Conservation (phyloP, 2,113 vertebrate genomes). For the Grammomys surdaster region DNA sequence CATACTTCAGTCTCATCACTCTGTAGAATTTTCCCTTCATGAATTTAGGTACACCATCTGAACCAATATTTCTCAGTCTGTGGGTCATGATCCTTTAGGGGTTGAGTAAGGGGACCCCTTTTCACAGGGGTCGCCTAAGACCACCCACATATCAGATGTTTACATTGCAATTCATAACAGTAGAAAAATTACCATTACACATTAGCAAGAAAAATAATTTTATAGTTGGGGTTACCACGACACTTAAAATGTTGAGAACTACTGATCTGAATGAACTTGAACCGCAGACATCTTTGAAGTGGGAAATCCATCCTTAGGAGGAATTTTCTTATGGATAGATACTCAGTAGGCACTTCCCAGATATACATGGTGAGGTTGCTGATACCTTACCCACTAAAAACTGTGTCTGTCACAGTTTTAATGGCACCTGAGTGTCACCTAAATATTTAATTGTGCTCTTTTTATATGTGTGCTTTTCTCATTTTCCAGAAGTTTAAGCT, state of each 20-base stretch:
- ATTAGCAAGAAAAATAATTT: neutral
- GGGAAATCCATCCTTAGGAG: neutral
- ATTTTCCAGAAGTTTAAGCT: neutral
- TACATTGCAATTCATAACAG: neutral
- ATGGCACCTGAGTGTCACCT: neutral
- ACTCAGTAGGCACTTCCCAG: neutral
- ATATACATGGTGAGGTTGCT: neutral
- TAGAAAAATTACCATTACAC: neutral
- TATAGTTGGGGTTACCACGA: neutral
- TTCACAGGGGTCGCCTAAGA: neutral
- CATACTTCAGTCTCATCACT: neutral
- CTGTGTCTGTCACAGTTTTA: neutral
- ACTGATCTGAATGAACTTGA: neutral
- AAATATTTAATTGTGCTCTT: neutral
- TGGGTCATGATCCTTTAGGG: neutral
- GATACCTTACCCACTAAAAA: neutral
- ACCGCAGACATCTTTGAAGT: neutral
- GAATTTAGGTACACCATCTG: neutral
- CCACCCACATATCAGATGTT: neutral
- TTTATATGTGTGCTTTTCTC: neutral
- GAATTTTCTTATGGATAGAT: neutral
- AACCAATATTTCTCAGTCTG: neutral
- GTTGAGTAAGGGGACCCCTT: neutral
- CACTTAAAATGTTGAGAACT: neutral
- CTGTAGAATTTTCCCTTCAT: neutral